Evolutionary conservation across 2,113 vertebrate species (phyloP).

Genomic region (Dasyornis broadbenti): DNA sequence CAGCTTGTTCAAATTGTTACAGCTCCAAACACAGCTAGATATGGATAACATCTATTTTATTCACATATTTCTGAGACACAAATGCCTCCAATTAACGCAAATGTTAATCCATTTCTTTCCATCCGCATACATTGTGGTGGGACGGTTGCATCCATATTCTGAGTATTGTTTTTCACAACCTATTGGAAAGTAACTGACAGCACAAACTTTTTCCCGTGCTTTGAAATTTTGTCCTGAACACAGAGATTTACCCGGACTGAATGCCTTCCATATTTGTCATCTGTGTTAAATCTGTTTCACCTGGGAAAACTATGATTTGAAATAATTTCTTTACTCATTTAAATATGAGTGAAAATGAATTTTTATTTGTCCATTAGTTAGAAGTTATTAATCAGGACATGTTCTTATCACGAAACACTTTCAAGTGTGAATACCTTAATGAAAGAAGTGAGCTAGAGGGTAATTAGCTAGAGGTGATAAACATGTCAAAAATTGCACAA

Average conservation of each 20-base stretch:
- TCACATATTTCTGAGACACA: rapidly evolving
- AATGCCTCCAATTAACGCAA: neutral
- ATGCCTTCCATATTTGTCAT: neutral
- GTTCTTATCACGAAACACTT: neutral
- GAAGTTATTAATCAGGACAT: neutral
- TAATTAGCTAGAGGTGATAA: neutral
- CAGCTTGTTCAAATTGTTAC: neutral
- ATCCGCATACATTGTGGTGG: neutral
- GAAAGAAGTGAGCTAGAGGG: neutral
- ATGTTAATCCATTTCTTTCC: neutral
- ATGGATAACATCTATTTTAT: neutral
- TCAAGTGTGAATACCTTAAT: neutral
- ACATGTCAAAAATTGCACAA: neutral
- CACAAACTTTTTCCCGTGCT: neutral
- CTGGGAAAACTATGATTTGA: neutral
- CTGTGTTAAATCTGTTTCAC: neutral
- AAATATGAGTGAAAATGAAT: neutral
- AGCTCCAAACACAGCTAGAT: neutral
- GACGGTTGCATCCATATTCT: neutral
- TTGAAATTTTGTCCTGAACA: neutral
- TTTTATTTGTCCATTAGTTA: neutral
- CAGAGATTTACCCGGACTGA: neutral
- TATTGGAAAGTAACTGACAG: neutral
- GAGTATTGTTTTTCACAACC: neutral
- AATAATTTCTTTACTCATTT: neutral